These are phyloP conservation scores for Apodemus speciosus DNA, from an alignment of 2,113 vertebrate genomes.

Conservation along the genomic window DNA sequence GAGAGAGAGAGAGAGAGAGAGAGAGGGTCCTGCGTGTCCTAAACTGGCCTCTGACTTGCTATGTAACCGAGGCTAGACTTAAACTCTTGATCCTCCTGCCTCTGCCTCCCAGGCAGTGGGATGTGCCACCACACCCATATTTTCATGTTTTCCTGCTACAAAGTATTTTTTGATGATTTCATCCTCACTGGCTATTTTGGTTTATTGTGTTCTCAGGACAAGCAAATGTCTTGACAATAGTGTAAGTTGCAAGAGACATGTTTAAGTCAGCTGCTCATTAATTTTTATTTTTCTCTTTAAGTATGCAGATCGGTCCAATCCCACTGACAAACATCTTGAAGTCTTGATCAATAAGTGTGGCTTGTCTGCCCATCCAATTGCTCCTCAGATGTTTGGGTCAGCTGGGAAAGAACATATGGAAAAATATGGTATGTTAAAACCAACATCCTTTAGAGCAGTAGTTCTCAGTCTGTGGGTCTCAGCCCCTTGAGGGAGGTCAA, in stretches of 20 bases:
- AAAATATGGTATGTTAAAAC: conserved; percentile 91
- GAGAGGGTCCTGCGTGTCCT: neutral
- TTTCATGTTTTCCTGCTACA: neutral
- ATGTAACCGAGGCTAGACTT: neutral
- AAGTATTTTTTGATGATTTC: conserved; percentile 42
- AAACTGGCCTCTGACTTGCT: neutral
- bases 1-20: no score
- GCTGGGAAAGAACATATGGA: conserved; percentile 97
- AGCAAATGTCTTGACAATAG: neutral
- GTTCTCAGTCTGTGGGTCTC: neutral
- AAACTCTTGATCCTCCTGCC: neutral
- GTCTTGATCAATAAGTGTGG: conserved; percentile 90
- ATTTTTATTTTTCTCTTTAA: conserved; percentile 69
- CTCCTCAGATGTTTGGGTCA: conserved; percentile 92
- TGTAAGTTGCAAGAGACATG: conserved; percentile 12
- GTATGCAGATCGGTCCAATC: conserved; percentile 87
- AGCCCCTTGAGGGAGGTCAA: neutral
- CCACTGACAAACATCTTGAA: conserved; percentile 94
- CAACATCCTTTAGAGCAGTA: neutral
- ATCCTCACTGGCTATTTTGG: neutral
- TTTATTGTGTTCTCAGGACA: neutral
- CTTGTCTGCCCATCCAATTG: conserved; percentile 85
- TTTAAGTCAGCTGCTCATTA: neutral
- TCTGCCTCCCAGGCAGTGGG: neutral
- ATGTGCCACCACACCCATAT: neutral